Percentiles rank a stretch among this genome's conserved stretches.
phyloP scores from a whole-genome alignment of 2,888 invertebrate species.

The Cryptus armator region DNA sequence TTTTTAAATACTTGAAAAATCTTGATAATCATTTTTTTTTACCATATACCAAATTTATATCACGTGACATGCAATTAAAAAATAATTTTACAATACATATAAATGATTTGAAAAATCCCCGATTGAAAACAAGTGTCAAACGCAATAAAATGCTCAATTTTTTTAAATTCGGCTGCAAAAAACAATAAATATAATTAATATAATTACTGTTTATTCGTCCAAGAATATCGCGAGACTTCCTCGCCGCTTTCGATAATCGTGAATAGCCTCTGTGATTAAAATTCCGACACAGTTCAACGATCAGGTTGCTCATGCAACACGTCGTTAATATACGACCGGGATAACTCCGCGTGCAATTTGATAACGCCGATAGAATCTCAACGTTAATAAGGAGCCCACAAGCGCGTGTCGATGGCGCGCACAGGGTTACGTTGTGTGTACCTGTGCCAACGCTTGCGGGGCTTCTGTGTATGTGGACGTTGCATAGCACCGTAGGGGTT shows the following conservation, averaged over 20 bases:
- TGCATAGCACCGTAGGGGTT: conserved; percentile 26
- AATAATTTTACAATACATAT: too few species aligned
- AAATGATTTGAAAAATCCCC: too few species aligned
- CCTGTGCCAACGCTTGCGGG: conserved; percentile 22
- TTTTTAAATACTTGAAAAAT: too few species aligned
- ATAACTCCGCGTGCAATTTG: conserved; percentile 47
- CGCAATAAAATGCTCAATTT: too few species aligned
- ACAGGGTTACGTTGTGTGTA: conserved; percentile 5
- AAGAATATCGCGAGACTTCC: neutral
- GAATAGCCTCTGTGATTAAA: neutral
- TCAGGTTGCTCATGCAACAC: conserved; percentile 39
- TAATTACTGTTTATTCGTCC: neutral
- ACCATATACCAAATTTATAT: too few species aligned
- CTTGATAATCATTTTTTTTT: too few species aligned
- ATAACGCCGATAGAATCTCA: conserved; percentile 59
- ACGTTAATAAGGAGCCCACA: conserved; percentile 44
- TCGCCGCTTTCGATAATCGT: neutral
- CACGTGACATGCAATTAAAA: too few species aligned
- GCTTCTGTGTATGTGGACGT: conserved; percentile 40
- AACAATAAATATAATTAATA: too few species aligned
- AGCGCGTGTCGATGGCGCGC: neutral
- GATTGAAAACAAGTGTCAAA: too few species aligned
- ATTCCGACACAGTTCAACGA: conserved; percentile 5
- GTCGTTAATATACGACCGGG: conserved; percentile 24
- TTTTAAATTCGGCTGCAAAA: too few species aligned